phyloP scores from a whole-genome alignment of 2,888 invertebrate species.

The Petrophora chlorosata region DNA sequence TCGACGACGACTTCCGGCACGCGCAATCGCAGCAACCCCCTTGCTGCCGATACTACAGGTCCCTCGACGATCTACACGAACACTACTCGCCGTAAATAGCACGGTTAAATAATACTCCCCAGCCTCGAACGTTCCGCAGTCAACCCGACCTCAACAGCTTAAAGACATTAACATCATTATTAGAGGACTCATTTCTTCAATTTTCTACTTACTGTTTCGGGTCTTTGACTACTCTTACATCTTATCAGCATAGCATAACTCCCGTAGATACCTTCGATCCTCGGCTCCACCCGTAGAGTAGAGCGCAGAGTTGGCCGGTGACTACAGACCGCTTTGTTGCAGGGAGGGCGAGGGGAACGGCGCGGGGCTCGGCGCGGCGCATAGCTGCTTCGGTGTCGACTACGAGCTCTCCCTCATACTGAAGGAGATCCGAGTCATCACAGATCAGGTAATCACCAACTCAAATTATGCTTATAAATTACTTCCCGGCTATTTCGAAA shows the following conservation, averaged over 20 bases:
- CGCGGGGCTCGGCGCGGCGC: conserved; percentile 88
- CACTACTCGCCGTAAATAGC: conserved; percentile 84
- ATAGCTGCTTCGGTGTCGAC: conserved; percentile 95
- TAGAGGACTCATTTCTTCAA: conserved; percentile 50
- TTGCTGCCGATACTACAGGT: conserved; percentile 92
- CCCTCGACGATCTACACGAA: conserved; percentile 84
- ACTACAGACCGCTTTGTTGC: conserved; percentile 72
- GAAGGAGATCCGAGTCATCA: conserved; percentile 96
- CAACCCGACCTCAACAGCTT: conserved; percentile 75
- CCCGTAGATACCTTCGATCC: conserved; percentile 79
- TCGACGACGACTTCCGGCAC: conserved; percentile 97
- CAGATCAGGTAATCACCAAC: conserved; percentile 87
- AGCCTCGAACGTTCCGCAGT: conserved; percentile 79
- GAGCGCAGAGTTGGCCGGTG: conserved; percentile 70
- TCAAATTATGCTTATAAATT: background rate
- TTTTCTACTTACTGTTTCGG: conserved; percentile 53
- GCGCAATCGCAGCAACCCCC: conserved; percentile 88
- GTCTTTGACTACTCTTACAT: conserved; percentile 63
- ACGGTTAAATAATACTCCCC: conserved; percentile 81
- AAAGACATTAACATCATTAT: conserved; percentile 40
- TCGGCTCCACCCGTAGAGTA: conserved; percentile 75
- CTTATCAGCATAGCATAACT: conserved; percentile 62
- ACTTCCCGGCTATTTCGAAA: background rate
- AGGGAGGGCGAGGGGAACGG: conserved; percentile 86
- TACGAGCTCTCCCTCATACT: conserved; percentile 97